phyloP scores from a whole-genome alignment of 2,113 vertebrate genomes.

The Ascaphus truei region DNA sequence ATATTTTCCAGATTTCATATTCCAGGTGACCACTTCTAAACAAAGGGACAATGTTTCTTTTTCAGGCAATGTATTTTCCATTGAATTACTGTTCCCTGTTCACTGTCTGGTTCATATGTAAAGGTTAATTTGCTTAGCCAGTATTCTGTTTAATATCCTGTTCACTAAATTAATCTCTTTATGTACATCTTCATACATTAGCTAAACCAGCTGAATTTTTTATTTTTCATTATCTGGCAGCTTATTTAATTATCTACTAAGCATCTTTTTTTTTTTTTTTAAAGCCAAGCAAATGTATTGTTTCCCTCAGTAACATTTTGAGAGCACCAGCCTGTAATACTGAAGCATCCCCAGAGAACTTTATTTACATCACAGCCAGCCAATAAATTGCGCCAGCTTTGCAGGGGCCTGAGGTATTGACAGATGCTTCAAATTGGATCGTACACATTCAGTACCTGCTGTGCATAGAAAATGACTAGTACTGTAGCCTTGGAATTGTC shows the following conservation, averaged over 20 bases:
- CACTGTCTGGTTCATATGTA: slow-evolving; percentile 35
- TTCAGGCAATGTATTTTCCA: no score
- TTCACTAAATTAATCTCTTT: slow-evolving; percentile 39
- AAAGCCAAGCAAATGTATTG: slow-evolving; percentile 47
- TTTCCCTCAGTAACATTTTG: slow-evolving; percentile 43
- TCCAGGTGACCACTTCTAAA: no score
- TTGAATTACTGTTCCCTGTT: slow-evolving; percentile 18
- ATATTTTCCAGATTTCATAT: no score
- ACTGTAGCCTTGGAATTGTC: no score
- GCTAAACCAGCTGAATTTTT: slow-evolving; percentile 23
- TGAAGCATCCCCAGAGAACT: slow-evolving; percentile 43
- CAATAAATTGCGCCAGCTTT: slow-evolving; percentile 45
- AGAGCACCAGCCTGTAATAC: slow-evolving; percentile 42
- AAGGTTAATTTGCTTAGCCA: slow-evolving; percentile 42
- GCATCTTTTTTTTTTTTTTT: slow-evolving; percentile 49
- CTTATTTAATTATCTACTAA: slow-evolving; percentile 50
- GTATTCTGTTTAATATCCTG: slow-evolving; percentile 43
- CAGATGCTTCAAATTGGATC: slow-evolving; percentile 54
- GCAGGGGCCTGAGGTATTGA: slow-evolving; percentile 46
- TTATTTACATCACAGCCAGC: slow-evolving; percentile 35
- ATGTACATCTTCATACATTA: slow-evolving; percentile 46
- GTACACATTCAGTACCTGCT: slow-evolving; percentile 37
- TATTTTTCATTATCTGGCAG: slow-evolving; percentile 41
- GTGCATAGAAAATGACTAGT: slow-evolving; percentile 42
- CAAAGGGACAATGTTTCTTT: no score